A percentile compares a stretch with the other conserved stretches of the same genome.
These are phyloP conservation scores for Staurois parvus DNA, from an alignment of 2,797 vertebrate species.

Conservation along the genomic window DNA sequence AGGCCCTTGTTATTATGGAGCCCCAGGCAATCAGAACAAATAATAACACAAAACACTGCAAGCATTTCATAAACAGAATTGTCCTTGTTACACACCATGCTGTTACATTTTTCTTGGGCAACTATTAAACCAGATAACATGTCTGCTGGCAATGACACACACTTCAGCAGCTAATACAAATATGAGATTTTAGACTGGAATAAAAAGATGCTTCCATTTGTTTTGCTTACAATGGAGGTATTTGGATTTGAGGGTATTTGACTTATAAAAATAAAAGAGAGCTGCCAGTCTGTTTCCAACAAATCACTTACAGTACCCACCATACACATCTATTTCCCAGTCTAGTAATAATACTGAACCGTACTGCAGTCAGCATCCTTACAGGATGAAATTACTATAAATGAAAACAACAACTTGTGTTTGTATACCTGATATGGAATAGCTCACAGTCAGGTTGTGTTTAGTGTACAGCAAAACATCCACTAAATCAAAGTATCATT, in stretches of 20 bases:
- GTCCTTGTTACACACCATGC: constrained; percentile 68
- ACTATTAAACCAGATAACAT: constrained; percentile 57
- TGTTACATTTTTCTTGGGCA: constrained; percentile 59
- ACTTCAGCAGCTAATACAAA: no score
- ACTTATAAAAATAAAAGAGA: neutral
- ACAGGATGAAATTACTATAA: no score
- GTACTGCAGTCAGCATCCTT: no score
- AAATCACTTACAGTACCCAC: no score
- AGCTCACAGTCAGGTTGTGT: no score
- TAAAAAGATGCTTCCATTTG: neutral
- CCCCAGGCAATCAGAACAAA: constrained; percentile 72
- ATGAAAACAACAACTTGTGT: neutral
- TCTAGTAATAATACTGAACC: no score
- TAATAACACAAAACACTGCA: constrained; percentile 72
- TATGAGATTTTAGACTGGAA: neutral
- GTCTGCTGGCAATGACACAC: neutral
- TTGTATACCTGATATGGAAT: neutral
- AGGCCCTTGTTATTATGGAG: constrained; percentile 71
- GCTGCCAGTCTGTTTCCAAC: no score
- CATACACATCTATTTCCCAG: no score
- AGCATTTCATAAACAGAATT: constrained; percentile 65
- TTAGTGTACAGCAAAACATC: no score
- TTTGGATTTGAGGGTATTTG: neutral
- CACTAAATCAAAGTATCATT: no score
- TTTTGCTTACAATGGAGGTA: neutral